A percentile compares a stretch with the other conserved stretches of the same genome.
These are phyloP conservation scores for Ichneumoninae sp. DNA, from an alignment of 2,888 invertebrate species.

Conservation along the genomic window DNA sequence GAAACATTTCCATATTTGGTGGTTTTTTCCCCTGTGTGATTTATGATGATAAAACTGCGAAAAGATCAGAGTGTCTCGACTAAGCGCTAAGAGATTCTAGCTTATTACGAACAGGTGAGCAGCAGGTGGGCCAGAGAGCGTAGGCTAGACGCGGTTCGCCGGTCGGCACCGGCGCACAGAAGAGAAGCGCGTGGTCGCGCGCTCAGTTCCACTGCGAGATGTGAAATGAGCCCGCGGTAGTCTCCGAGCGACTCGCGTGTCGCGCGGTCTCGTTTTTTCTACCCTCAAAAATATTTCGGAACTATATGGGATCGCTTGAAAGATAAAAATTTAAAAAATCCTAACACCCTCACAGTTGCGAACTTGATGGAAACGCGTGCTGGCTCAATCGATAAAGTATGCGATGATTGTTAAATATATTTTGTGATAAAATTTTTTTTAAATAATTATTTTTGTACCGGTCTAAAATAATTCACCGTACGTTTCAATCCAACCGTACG, in stretches of 20 bases:
- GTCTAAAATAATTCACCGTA: conserved; percentile 15
- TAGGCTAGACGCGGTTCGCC: conserved; percentile 20
- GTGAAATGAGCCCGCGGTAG: conserved; percentile 70
- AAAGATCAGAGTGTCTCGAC: not conserved
- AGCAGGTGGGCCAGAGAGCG: conserved; percentile 52
- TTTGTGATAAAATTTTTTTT: not conserved
- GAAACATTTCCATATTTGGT: not conserved
- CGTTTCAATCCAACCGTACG: conserved; percentile 43
- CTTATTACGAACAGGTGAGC: conserved; percentile 52
- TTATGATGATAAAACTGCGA: not conserved
- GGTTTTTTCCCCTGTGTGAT: not conserved
- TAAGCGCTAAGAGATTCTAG: not conserved
- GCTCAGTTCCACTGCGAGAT: conserved; percentile 60
- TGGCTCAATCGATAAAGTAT: not conserved
- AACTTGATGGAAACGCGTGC: not conserved
- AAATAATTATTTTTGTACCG: not conserved
- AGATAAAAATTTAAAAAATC: not conserved
- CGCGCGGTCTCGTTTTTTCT: conserved; percentile 73
- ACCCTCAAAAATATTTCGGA: conserved; percentile 2
- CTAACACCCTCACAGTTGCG: not conserved
- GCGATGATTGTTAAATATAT: conserved; percentile 21
- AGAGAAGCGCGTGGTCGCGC: conserved; percentile 55
- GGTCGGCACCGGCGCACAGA: conserved; percentile 65
- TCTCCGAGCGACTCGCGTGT: conserved; percentile 78
- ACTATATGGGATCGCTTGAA: not conserved